Evolutionary conservation across 1,140 invertebrate genomes (phyloP), one percentile per base, ranked within the genome.

Genomic region (Drosophila lowei): DNA sequence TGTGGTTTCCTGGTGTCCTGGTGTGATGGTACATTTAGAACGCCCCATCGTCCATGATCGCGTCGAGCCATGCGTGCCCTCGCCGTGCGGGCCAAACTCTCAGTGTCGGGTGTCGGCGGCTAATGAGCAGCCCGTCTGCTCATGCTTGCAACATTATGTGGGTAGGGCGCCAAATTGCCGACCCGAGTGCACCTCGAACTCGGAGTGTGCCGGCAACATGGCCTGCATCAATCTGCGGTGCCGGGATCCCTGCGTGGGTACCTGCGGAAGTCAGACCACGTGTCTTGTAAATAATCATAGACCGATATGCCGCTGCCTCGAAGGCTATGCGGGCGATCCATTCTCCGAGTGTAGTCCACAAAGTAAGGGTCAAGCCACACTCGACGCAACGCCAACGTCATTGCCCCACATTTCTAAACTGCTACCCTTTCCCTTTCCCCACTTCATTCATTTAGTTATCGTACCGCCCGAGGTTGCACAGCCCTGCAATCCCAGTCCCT

Each of bases 51-150:
- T 78, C 60, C 73, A 74, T 49, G 90, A 90, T 74, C 91, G 89
- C 38, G 91, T 91, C 77, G 93, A 95, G 91, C 94, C 95, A 44
- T 97, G 96, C 86, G 91, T 94, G 48, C 95, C 95, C 28, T 95
- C 95, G 30, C 96, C 96, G 25, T 97, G 96, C 90, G 97, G 97
- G 49, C 93, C 95, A 11, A 96, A 97, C 91, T 95, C 96, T 11
- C 92, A 95, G 84, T 97, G 96, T 91, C 93, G 94, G 76, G 92
- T 94, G 42, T 92, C 94, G 74, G 71, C 94, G 74, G 71, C 75
- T 62, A 91, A 88, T 78, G 93, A 94, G 62, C 95, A 95, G 63
- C 94, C 95, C 42, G 93, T 95, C 59, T 97, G 96, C 86, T 94
- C 94, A 74, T 97, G 96, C 91, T 92, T 94, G 72, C 91, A 93